Evolutionary conservation across 2,797 vertebrate genomes (phyloP).

Genomic region (Rousettus madagascariensis): DNA sequence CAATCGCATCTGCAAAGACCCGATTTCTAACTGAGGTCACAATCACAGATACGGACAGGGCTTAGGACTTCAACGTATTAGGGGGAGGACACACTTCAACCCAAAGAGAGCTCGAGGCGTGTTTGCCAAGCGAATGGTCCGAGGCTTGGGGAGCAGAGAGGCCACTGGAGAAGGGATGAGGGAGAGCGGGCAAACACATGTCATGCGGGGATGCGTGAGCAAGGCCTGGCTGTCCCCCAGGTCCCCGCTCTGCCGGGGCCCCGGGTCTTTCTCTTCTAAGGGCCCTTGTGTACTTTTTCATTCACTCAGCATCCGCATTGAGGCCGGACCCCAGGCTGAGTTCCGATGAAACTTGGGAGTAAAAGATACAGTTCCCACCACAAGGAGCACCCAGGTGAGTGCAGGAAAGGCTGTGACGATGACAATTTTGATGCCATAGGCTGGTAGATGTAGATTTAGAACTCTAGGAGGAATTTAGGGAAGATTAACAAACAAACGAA

Average conservation of each 20-base stretch:
- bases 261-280: background rate
- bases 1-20: background rate
- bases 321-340: background rate
- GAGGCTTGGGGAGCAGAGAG: background rate
- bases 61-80: background rate
- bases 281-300: background rate
- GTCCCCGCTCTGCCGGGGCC: background rate
- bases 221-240: background rate
- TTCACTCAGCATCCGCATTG: background rate
- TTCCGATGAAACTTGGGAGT: background rate
- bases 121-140: no score
- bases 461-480: background rate
- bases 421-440: fast-evolving
- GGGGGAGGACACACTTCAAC: background rate
- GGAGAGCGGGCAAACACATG: fast-evolving
- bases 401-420: fast-evolving
- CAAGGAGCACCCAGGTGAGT: background rate
- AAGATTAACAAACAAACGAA: background rate
- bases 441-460: background rate
- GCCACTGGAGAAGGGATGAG: fast-evolving
- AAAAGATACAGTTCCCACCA: no score
- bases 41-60: no score
- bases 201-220: fast-evolving
- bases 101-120: fast-evolving
- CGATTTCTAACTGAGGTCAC: background rate